These are phyloP conservation scores for Aphelenchoides fujianensis DNA, from an alignment of 1,140 invertebrate species.

Conservation along the genomic window DNA sequence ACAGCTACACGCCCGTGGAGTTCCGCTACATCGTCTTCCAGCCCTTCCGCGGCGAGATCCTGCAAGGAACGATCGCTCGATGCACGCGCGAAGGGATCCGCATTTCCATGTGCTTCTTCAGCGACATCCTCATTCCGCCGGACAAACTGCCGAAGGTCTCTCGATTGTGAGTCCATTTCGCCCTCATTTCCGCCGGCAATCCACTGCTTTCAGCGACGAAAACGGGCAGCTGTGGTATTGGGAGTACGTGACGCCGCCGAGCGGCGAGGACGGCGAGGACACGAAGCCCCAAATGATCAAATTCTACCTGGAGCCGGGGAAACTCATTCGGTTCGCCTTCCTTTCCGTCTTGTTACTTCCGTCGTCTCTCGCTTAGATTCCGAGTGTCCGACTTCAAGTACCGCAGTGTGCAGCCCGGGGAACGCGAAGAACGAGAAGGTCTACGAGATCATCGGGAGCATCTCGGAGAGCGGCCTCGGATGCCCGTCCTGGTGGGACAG, in stretches of 20 bases:
- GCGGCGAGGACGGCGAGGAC: not conserved
- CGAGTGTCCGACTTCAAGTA: constrained; percentile 28
- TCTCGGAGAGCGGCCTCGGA: constrained; percentile 32
- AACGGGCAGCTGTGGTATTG: constrained; percentile 35
- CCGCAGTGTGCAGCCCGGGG: constrained; percentile 25
- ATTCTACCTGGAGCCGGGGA: constrained; percentile 32
- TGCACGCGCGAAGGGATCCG: constrained; percentile 21
- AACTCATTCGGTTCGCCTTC: constrained; percentile 20
- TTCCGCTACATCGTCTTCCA: constrained; percentile 34
- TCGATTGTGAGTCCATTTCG: constrained; percentile 32
- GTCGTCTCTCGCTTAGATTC: constrained; percentile 24
- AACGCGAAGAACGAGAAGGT: constrained; percentile 12
- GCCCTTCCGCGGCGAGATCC: constrained; percentile 25
- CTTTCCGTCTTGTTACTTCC: constrained; percentile 18
- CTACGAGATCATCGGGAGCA: constrained; percentile 27
- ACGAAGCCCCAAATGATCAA: constrained; percentile 8
- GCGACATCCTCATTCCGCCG: constrained; percentile 29
- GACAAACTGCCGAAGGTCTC: constrained; percentile 38
- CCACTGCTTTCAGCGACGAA: constrained; percentile 29
- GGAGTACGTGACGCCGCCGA: constrained; percentile 11
- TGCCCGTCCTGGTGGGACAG: constrained; percentile 27
- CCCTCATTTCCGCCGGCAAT: constrained; percentile 23
- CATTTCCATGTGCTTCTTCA: constrained; percentile 34
- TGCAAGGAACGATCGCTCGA: constrained; percentile 20
- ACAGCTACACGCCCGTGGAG: constrained; percentile 28